Evolutionary conservation across 2,113 vertebrate genomes (phyloP).

Genomic region (Plecturocebus donacophilus): DNA sequence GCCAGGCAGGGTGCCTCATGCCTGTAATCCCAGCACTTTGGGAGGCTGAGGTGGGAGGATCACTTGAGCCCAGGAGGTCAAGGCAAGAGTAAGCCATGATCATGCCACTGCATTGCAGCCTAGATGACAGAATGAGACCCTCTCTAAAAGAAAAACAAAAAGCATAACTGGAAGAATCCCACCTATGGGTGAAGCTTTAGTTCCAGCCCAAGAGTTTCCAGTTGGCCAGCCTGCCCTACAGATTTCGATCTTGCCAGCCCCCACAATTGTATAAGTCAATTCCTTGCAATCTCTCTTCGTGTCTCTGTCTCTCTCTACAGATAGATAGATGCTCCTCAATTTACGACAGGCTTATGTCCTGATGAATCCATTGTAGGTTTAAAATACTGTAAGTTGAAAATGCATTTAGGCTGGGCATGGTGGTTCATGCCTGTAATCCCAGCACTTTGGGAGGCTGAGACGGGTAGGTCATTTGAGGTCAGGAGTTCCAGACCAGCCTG

Average conservation of each 20-base stretch:
- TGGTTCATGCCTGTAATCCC: no score
- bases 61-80: no score
- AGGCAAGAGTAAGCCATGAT: no score
- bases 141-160: no score
- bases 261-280: neutral
- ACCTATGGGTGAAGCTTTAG: neutral
- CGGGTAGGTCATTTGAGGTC: no score
- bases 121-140: no score
- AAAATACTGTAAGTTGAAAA: neutral
- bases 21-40: no score
- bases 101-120: no score
- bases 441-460: no score
- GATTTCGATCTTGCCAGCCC: neutral
- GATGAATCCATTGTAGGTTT: neutral
- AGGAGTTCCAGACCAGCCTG: no score
- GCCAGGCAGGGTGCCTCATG: no score
- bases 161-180: neutral
- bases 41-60: no score
- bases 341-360: neutral
- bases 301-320: neutral
- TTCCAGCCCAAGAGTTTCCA: neutral
- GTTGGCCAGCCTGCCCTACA: neutral
- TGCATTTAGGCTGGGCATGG: neutral
- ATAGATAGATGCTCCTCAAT: neutral
- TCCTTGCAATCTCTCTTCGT: neutral